phyloP scores from a whole-genome alignment of 53 echinoderm and acorn worm species.

The Echinarachnius parma region DNA sequence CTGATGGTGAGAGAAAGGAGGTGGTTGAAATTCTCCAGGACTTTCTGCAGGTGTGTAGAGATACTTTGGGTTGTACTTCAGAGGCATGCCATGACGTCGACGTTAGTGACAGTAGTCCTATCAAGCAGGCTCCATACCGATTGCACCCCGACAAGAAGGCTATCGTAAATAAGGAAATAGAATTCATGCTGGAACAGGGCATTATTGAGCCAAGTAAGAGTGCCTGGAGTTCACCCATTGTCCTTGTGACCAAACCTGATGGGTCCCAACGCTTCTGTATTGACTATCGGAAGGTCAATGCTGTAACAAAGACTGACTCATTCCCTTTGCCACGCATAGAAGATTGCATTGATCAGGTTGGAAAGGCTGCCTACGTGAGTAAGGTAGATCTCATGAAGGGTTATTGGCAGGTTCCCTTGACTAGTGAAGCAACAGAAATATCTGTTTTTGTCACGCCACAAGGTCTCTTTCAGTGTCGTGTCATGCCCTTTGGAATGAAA shows the following conservation, averaged over 20 bases:
- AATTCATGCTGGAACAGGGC: too few species aligned
- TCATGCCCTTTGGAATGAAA: background rate
- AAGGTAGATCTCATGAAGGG: constrained; percentile 32
- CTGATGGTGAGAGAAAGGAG: too few species aligned
- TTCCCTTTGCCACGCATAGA: constrained; percentile 24
- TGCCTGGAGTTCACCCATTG: constrained; percentile 54
- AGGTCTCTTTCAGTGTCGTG: background rate
- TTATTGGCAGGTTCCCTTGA: constrained; percentile 39
- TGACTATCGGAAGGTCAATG: constrained; percentile 63
- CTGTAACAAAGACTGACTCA: constrained; percentile 50
- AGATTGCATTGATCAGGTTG: constrained; percentile 42
- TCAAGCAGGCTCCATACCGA: too few species aligned
- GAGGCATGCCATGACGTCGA: background rate
- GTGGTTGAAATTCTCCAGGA: too few species aligned
- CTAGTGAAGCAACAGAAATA: background rate
- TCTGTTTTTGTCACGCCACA: background rate
- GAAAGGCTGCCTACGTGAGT: constrained; percentile 22
- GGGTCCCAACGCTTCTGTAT: constrained; percentile 43
- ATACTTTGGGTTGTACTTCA: constrained; percentile 10
- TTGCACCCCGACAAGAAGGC: too few species aligned
- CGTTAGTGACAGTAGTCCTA: too few species aligned
- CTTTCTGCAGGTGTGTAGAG: background rate
- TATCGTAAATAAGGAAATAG: too few species aligned
- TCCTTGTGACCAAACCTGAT: constrained; percentile 53
- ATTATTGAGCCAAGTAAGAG: constrained; percentile 54